Evolutionary conservation across 2,797 vertebrate species (phyloP).

Genomic region (Macrochelys suwanniensis): DNA sequence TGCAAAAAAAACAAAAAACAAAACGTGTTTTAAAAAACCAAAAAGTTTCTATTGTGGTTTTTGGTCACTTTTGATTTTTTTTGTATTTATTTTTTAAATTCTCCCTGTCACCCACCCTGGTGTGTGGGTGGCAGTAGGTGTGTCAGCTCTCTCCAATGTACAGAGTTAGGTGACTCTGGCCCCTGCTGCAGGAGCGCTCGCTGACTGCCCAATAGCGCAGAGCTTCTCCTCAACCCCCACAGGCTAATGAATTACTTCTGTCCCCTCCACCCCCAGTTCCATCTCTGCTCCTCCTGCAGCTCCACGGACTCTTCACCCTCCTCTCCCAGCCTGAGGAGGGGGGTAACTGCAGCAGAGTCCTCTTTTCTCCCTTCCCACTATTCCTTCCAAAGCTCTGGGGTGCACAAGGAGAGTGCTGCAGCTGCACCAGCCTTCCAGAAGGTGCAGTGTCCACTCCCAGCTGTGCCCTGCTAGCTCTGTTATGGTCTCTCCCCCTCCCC

Average conservation of each 20-base stretch:
- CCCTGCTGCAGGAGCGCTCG: not conserved
- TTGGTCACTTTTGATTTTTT: not conserved
- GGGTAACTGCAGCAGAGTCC: not conserved
- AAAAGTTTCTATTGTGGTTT: not conserved
- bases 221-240: too few species aligned
- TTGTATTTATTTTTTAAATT: too few species aligned
- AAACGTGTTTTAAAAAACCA: too few species aligned
- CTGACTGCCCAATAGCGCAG: not conserved
- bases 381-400: not conserved
- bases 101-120: too few species aligned
- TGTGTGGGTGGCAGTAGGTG: not conserved
- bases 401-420: not conserved
- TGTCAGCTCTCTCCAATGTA: not conserved
- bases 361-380: not conserved
- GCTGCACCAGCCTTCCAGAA: not conserved
- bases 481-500: not conserved
- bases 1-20: too few species aligned
- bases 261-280: not conserved
- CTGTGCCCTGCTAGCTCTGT: not conserved
- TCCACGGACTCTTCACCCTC: not conserved
- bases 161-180: not conserved
- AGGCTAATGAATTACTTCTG: not conserved
- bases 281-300: not conserved
- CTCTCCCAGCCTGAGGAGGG: not conserved
- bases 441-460: not conserved